Base-by-base conservation (phyloP, 2,113 vertebrate genomes). In the Neotoma lepida region DNA sequence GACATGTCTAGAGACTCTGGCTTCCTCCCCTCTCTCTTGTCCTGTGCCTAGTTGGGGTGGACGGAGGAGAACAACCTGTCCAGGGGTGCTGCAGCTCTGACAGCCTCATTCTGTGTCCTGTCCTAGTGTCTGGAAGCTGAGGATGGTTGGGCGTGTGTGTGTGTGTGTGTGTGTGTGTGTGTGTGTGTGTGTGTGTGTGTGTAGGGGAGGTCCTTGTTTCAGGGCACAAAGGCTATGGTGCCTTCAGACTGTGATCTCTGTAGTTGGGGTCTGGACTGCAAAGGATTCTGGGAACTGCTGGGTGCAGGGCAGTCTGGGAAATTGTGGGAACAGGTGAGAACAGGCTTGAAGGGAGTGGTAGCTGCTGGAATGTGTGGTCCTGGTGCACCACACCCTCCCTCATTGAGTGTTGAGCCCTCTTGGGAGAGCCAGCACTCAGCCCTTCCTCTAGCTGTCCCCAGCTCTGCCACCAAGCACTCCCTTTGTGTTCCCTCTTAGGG, bases 261-360 rank as follows among this genome's bases (percentile, higher is more conserved):
- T 22, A 10, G 9, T 6, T 90, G 46, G 54, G 82, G 46, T 81
- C 51, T 64, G 89, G 80, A 9, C 44, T 49, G 46, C 81, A 86
- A 82, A 93, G 97, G 97, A 94, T 96, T 97, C 94, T 97, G 97
- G 96, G 95, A 96, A 30, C 18, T 86, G 85, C 87, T 0, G 0
- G 81, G 46, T 61, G 4, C 89, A 56, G 88, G 13, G 92, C 51
- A 95, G 80, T 64, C 94, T 95, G 96, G 96, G 92, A 95, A 88
- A 54, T 35, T 0, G 0, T 66, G 78, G 91, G 94, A 89, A 91
- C 93, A 90, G 87, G 93, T 14, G 64, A 51, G 86, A 71, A 95
- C 95, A 95, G 80, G 95, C 24, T 91, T 58, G 64, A 17, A 68
- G 80, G 96, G 97, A 14, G 89, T 0, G 71, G 89, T 41, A 2